phyloP scores from a whole-genome alignment of 2,113 vertebrate genomes.

The Perccottus glenii region DNA sequence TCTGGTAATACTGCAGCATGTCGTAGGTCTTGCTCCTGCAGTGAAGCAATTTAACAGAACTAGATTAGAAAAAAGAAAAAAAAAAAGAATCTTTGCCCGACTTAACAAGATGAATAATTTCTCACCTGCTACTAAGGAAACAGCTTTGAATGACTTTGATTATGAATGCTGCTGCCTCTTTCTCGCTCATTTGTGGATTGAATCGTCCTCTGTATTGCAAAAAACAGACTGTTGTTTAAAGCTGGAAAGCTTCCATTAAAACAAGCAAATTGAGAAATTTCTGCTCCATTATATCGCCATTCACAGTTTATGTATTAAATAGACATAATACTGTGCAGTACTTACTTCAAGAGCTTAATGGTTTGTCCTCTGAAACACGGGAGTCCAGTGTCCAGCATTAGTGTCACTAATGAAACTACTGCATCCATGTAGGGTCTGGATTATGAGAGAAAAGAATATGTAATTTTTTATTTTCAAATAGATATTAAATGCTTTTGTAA shows the following conservation, averaged over 20 bases:
- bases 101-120: neutral
- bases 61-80: neutral
- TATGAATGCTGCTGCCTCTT: constrained; percentile 95
- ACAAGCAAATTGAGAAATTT: neutral
- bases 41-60: constrained; percentile 2
- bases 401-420: constrained; percentile 92
- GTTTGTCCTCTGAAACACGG: constrained; percentile 98
- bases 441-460: neutral
- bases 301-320: neutral
- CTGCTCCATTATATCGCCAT: neutral
- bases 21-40: constrained; percentile 97
- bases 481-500: neutral
- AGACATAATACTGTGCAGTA: neutral
- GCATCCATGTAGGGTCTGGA: constrained; percentile 97
- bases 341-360: constrained; percentile 97
- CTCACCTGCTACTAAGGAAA: constrained; percentile 97
- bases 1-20: constrained; percentile 99
- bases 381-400: constrained; percentile 94
- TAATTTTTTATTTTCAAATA: neutral
- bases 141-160: constrained; percentile 98
- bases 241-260: neutral
- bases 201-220: constrained; percentile 86
- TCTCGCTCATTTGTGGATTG: constrained; percentile 95
- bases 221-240: no score
- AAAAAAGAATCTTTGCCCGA: neutral